Evolutionary conservation across 37 sponge, comb jelly and placozoan genomes (phyloP).

Genomic region (Theonella swinhoei): DNA sequence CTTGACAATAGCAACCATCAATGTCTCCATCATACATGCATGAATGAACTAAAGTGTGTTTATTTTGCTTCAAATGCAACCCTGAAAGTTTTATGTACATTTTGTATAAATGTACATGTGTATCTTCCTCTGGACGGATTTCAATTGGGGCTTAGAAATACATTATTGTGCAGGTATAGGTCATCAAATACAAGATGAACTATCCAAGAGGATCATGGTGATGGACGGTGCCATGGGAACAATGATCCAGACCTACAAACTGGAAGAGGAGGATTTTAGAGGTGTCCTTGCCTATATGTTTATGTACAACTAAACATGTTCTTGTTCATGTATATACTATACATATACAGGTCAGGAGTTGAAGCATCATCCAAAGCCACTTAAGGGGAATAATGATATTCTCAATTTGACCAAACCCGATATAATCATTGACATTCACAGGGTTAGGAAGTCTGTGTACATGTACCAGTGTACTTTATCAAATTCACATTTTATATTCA

Average conservation of each 20-base stretch:
- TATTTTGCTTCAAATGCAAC: too few relatives aligned
- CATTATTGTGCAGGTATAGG: too few relatives aligned
- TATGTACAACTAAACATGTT: not conserved
- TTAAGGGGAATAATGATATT: constrained; percentile 97
- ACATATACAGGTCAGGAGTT: constrained; percentile 83
- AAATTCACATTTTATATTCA: not conserved
- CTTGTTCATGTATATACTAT: not conserved
- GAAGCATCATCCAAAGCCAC: constrained; percentile 82
- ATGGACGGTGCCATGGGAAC: constrained; percentile 99
- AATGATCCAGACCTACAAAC: constrained; percentile 87
- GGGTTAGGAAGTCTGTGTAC: too few relatives aligned
- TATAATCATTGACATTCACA: constrained; percentile 88
- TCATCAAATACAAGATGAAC: constrained; percentile 33
- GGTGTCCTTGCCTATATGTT: constrained; percentile 42
- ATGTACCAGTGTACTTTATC: not conserved
- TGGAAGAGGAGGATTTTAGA: constrained; percentile 92
- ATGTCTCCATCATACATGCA: too few relatives aligned
- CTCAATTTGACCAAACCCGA: constrained; percentile 93
- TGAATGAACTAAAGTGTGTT: too few relatives aligned
- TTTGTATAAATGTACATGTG: too few relatives aligned
- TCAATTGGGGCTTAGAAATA: too few relatives aligned
- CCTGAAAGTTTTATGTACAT: too few relatives aligned
- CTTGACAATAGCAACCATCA: too few relatives aligned
- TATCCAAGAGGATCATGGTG: constrained; percentile 86
- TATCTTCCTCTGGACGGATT: too few relatives aligned